phyloP scores from a whole-genome alignment of 2,888 invertebrate genomes.

The Tetragonisca angustula region DNA sequence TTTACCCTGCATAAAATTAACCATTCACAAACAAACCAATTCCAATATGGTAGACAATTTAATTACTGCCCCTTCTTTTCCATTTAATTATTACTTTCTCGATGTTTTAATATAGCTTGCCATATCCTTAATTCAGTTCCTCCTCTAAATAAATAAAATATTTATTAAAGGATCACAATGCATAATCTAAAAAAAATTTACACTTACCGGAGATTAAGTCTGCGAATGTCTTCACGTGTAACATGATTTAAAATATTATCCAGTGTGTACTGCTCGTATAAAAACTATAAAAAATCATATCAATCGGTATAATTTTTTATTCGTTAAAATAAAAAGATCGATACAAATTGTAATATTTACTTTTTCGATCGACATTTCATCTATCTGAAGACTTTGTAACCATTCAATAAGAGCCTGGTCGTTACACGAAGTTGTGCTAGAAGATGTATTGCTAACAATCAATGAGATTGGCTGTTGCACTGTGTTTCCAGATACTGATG shows the following conservation, averaged over 20 bases:
- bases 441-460: conserved; percentile 79
- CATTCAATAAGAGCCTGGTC: conserved; percentile 89
- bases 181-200: neutral
- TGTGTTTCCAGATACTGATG: conserved; percentile 64
- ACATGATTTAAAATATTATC: conserved; percentile 92
- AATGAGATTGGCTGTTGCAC: conserved; percentile 71
- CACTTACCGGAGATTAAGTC: conserved; percentile 90
- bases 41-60: conserved; percentile 14
- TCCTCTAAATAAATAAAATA: conserved; percentile 85
- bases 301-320: neutral
- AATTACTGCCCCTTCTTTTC: neutral
- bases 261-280: conserved; percentile 91
- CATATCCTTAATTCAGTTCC: conserved; percentile 94
- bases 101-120: conserved; percentile 87
- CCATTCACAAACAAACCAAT: conserved; percentile 24
- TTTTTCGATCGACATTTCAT: conserved; percentile 88
- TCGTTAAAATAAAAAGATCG: neutral
- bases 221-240: conserved; percentile 92
- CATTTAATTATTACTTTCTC: conserved; percentile 34
- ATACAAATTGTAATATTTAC: conserved; percentile 78
- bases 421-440: conserved; percentile 67
- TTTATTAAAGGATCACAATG: conserved; percentile 30
- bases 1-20: conserved; percentile 56
- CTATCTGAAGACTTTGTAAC: conserved; percentile 89
- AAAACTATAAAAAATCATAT: conserved; percentile 84